Conservation (phyloP, 1,140 invertebrate genomes). For the Drosophila aff. region DNA sequence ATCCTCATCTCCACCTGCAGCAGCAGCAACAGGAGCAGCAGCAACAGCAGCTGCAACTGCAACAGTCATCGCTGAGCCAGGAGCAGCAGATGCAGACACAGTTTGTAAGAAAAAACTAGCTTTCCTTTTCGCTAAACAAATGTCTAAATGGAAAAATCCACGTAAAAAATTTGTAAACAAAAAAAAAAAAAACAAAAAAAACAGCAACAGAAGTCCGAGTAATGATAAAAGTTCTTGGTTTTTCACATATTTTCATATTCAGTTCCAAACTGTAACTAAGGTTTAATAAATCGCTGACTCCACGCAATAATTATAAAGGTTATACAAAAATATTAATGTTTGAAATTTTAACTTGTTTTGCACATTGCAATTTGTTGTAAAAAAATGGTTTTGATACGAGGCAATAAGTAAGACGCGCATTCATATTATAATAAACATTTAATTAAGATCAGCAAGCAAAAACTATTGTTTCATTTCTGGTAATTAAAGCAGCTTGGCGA, state of each 20-base stretch:
- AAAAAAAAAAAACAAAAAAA: too few species aligned
- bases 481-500: background rate
- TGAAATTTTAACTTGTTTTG: conserved; percentile 80
- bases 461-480: conserved; percentile 3
- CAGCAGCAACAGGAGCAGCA: conserved; percentile 55
- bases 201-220: background rate
- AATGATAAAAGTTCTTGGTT: conserved; percentile 59
- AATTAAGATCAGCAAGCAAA: conserved; percentile 45
- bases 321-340: conserved; percentile 68
- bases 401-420: conserved; percentile 60
- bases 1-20: conserved; percentile 72
- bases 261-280: conserved; percentile 77
- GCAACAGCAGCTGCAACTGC: conserved; percentile 23
- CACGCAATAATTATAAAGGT: conserved; percentile 61
- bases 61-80: conserved; percentile 50
- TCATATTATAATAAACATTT: conserved; percentile 61
- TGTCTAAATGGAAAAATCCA: conserved; percentile 7
- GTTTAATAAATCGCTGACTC: conserved; percentile 67
- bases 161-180: conserved; percentile 21
- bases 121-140: conserved; percentile 58
- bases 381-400: conserved; percentile 76
- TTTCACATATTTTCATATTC: conserved; percentile 56
- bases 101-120: conserved; percentile 62
- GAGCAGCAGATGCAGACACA: conserved; percentile 30
- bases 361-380: conserved; percentile 76